Evolutionary conservation across 2,888 invertebrate genomes (phyloP).

Genomic region (Ommatoiulus sabulosus): DNA sequence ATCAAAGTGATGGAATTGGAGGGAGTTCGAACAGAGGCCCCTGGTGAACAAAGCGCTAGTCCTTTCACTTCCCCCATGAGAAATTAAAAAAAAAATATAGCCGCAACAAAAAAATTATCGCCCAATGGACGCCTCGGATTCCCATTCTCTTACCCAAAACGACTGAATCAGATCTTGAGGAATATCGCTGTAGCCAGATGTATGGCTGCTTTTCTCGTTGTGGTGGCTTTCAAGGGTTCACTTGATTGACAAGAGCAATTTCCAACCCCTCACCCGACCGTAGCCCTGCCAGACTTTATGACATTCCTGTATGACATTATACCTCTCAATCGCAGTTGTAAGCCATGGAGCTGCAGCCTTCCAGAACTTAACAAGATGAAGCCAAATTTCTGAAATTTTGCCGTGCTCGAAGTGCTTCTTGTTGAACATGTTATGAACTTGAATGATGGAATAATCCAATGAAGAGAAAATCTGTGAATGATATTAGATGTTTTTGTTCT

Average conservation of each 20-base stretch:
- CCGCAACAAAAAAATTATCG: neutral
- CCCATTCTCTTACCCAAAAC: neutral
- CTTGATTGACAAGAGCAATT: constrained; percentile 34
- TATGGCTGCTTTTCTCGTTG: neutral
- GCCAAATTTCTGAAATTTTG: neutral
- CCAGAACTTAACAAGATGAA: neutral
- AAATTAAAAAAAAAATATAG: neutral
- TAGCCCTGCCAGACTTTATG: neutral
- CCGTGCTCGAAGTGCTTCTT: too few species aligned
- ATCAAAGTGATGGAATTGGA: constrained; percentile 18
- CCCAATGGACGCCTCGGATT: neutral
- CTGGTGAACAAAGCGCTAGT: constrained; percentile 20
- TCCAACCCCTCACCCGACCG: neutral
- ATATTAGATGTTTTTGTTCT: too few species aligned
- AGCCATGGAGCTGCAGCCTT: neutral
- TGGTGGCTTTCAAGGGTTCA: neutral
- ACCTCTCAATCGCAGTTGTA: neutral
- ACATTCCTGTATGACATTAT: neutral
- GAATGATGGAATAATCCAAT: too few species aligned
- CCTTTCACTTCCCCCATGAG: neutral
- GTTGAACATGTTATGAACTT: too few species aligned
- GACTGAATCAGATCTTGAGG: neutral
- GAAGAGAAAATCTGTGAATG: too few species aligned
- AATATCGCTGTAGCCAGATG: neutral
- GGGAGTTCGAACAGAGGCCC: neutral